Evolutionary conservation across 2,888 invertebrate genomes (phyloP).

Genomic region (Xylocampa areola): DNA sequence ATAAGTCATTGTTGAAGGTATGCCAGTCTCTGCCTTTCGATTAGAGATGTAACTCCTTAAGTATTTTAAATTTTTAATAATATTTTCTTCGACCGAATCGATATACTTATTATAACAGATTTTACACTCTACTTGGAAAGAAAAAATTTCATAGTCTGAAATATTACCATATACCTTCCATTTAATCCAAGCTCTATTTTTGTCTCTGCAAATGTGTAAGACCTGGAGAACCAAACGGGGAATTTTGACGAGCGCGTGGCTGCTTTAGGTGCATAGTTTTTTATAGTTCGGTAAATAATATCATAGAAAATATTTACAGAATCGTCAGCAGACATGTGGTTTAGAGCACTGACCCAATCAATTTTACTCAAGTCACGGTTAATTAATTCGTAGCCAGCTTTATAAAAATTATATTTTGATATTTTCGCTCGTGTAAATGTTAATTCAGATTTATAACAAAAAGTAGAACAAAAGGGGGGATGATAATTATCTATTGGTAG

Average conservation of each 20-base stretch:
- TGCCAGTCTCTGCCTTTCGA: background rate
- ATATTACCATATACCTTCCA: constrained; percentile 4
- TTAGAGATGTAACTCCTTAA: background rate
- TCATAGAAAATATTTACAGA: background rate
- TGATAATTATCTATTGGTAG: background rate
- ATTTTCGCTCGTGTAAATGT: background rate
- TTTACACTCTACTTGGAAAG: constrained; percentile 1
- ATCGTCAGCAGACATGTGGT: background rate
- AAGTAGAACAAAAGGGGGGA: background rate
- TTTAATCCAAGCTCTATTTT: constrained; percentile 4
- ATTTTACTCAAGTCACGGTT: background rate
- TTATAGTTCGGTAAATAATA: background rate
- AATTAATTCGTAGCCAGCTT: background rate
- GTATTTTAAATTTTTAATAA: constrained; percentile 1
- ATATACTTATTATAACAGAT: background rate
- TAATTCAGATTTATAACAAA: background rate
- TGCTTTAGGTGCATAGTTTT: background rate
- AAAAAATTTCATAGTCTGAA: constrained; percentile 7
- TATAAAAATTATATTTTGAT: background rate
- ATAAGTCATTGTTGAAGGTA: constrained; percentile 1
- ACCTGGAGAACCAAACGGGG: constrained; percentile 3
- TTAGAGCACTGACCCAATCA: background rate
- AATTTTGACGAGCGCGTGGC: background rate
- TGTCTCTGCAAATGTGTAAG: background rate
- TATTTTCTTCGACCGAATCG: constrained; percentile 1